phyloP scores from a whole-genome alignment of 2,113 vertebrate species.

The Petromus typicus region DNA sequence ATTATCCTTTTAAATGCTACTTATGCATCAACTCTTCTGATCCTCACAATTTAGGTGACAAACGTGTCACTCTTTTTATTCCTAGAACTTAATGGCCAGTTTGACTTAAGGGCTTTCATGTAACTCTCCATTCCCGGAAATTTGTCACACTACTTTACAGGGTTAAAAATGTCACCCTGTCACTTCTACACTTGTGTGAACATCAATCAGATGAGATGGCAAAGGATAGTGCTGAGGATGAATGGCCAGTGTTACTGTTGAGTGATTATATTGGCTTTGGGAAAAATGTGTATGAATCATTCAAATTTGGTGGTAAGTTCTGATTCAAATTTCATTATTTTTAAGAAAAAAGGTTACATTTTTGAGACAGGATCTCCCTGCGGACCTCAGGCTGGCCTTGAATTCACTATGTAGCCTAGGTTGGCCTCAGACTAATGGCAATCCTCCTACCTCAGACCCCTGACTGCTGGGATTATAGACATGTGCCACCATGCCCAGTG shows the following conservation, averaged over 20 bases:
- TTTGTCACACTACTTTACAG: background rate
- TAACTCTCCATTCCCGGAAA: background rate
- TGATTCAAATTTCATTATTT: background rate
- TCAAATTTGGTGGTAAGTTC: background rate
- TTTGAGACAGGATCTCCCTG: too few species aligned
- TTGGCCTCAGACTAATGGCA: too few species aligned
- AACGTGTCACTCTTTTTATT: background rate
- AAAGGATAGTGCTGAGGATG: background rate
- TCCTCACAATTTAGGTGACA: background rate
- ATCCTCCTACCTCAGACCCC: too few species aligned
- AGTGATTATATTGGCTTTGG: background rate
- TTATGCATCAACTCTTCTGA: background rate
- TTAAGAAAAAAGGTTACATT: background rate
- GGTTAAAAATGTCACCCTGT: background rate
- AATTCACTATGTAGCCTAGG: too few species aligned
- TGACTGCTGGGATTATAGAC: too few species aligned
- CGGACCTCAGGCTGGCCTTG: too few species aligned
- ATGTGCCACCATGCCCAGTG: too few species aligned
- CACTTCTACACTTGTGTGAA: background rate
- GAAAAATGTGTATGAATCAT: background rate
- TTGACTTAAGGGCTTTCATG: background rate
- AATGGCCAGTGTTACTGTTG: background rate
- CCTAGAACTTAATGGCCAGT: background rate
- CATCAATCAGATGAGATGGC: background rate
- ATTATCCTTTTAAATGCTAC: background rate